Percentiles rank a stretch among this genome's conserved stretches.
These are phyloP conservation scores for Chymomyza costata DNA, from an alignment of 1,140 invertebrate species.

Conservation along the genomic window DNA sequence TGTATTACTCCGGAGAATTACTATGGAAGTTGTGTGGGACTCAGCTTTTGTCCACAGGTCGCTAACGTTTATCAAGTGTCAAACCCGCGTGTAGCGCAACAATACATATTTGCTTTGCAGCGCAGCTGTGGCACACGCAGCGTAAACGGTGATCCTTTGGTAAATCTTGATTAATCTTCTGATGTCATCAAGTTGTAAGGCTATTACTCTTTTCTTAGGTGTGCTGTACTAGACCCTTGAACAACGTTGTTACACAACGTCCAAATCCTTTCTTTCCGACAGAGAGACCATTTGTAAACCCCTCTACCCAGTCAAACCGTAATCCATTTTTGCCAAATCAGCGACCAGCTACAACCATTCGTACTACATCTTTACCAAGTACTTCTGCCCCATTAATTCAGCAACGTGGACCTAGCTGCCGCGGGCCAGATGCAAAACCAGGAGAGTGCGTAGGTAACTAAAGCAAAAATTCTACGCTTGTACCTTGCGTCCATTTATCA, in stretches of 20 bases:
- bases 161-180: slow-evolving; percentile 28
- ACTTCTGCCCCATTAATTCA: slow-evolving; percentile 30
- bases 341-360: not conserved
- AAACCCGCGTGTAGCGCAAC: slow-evolving; percentile 39
- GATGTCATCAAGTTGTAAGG: slow-evolving; percentile 16
- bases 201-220: slow-evolving; percentile 38
- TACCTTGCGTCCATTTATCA: not conserved
- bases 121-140: slow-evolving; percentile 59
- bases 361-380: slow-evolving; percentile 14
- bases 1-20: slow-evolving; percentile 67
- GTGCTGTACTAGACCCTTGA: slow-evolving; percentile 54
- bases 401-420: slow-evolving; percentile 32
- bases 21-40: slow-evolving; percentile 56
- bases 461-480: not conserved
- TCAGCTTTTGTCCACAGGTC: slow-evolving; percentile 63
- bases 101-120: slow-evolving; percentile 57
- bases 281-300: slow-evolving; percentile 25
- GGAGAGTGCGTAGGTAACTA: slow-evolving; percentile 49
- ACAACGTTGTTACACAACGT: slow-evolving; percentile 41
- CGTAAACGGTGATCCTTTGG: slow-evolving; percentile 62
- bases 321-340: not conserved
- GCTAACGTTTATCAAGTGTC: slow-evolving; percentile 45
- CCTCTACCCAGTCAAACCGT: not conserved
- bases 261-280: slow-evolving; percentile 52
- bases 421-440: slow-evolving; percentile 39